phyloP scores from a whole-genome alignment of 2,888 invertebrate species.

The Ennomos fuscantarius region DNA sequence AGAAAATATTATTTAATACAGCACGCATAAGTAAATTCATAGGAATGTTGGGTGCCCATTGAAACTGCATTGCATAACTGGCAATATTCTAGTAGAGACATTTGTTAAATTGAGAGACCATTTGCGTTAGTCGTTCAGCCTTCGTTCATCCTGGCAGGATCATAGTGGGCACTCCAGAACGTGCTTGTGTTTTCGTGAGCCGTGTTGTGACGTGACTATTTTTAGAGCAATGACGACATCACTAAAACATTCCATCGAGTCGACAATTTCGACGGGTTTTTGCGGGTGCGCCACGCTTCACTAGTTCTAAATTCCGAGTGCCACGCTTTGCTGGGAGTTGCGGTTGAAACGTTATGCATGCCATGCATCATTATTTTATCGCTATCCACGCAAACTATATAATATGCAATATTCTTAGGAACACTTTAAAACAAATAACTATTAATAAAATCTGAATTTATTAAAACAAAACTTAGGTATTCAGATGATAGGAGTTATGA shows the following conservation, averaged over 20 bases:
- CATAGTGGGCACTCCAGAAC: conserved; percentile 64
- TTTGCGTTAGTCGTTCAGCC: conserved; percentile 54
- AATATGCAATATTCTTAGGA: neutral
- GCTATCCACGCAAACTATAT: conserved; percentile 18
- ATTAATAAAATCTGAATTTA: no score
- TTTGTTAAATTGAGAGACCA: conserved; percentile 54
- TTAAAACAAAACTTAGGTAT: no score
- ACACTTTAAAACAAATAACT: no score
- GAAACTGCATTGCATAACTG: conserved; percentile 46
- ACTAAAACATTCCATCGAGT: conserved; percentile 68
- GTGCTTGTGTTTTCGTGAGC: conserved; percentile 49
- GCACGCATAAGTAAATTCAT: neutral
- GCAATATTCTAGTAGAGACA: conserved; percentile 37
- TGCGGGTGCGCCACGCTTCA: conserved; percentile 48
- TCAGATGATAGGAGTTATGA: no score
- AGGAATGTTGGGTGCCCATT: conserved; percentile 37
- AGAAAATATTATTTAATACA: conserved; percentile 8
- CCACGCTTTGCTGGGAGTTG: conserved; percentile 9
- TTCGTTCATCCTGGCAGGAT: conserved; percentile 67
- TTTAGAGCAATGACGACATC: conserved; percentile 72
- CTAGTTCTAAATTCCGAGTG: conserved; percentile 27
- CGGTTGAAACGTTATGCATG: conserved; percentile 28
- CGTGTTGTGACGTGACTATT: conserved; percentile 61
- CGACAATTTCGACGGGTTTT: conserved; percentile 56
- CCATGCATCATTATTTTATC: conserved; percentile 35